Base-by-base conservation (phyloP, 1,140 invertebrate genomes). In the Aphelinus certus region DNA sequence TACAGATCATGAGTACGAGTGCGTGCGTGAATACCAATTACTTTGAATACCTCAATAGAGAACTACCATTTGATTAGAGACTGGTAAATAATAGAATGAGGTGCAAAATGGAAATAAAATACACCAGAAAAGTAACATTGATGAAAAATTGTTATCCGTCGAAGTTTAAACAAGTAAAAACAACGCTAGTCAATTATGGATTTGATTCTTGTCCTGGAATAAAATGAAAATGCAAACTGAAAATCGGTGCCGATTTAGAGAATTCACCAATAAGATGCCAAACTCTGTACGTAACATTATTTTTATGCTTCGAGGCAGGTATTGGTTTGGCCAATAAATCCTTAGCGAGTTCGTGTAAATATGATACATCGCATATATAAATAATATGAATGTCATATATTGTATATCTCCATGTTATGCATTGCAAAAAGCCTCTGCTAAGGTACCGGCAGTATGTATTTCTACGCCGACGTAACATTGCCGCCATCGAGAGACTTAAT, bases 161-260 rank as follows among this genome's bases (percentile, higher is more conserved):
- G 43, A 76, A 65, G 57, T 73, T 65, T 75, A 69, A 69, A 79
- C 47, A 62, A 76, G 57, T 73, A 78, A 77, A 81, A 61, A 80
- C 71, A 83, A 80, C 81, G 81, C 84, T 87, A 87, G 85, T 87
- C 85, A 87, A 87, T 87, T 87, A 86, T 73, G 78, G 75, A 79
- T 76, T 81, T 60, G 62, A 80, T 80, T 60, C 76, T 53, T 53
- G 4, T 53, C 4, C 51, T 53, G 4, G 9, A 6, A 4, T 4
- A 53, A 53, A 9, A 53, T 6, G 51, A 9, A 4, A 53, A 53
- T 6, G 9, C 51, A 6, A 53, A 53, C 9, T 60, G 5, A n/a
- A 9, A 60, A 60, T 3, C 10, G 26, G 63, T 47, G 63, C 10
- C 45, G 55, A 53, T 26, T 26, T 26, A 26, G 26, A 26, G 26